Conservation (phyloP, 2,113 vertebrate genomes). For the Vireo altiloquus region DNA sequence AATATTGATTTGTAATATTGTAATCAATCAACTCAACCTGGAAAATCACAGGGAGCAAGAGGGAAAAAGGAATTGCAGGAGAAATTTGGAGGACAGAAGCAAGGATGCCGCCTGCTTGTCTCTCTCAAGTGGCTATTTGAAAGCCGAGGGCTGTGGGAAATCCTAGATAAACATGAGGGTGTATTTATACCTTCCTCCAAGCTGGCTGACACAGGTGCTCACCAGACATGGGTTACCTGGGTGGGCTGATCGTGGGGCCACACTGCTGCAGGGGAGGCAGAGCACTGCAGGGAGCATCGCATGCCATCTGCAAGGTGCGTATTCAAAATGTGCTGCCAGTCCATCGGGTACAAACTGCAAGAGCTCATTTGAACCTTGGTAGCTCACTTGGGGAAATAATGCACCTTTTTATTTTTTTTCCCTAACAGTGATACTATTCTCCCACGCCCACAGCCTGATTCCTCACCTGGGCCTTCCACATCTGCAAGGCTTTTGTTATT, state of each 20-base stretch:
- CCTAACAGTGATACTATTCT: not conserved
- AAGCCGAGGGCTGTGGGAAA: not conserved
- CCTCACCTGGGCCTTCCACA: not conserved
- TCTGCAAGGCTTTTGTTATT: not conserved
- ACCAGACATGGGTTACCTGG: conserved; percentile 40
- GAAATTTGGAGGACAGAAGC: not conserved
- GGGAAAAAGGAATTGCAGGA: not conserved
- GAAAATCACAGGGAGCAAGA: not conserved
- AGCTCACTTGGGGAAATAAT: not conserved
- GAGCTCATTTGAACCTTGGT: not conserved
- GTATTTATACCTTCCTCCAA: conserved; percentile 24
- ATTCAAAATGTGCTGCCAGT: not conserved
- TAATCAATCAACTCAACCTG: not conserved
- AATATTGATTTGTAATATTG: not conserved
- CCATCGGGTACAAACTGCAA: not conserved
- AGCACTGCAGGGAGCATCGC: accelerated
- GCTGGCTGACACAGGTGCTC: conserved; percentile 40
- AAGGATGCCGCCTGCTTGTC: not conserved
- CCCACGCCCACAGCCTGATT: not conserved
- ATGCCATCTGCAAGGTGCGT: not conserved
- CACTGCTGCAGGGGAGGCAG: not conserved
- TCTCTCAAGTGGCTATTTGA: not conserved
- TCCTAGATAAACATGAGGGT: conserved; percentile 6
- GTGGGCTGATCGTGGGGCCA: not conserved
- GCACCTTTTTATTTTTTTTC: not conserved